These are phyloP conservation scores for Nomada ruficornis DNA, from an alignment of 2,888 invertebrate species.

Conservation along the genomic window DNA sequence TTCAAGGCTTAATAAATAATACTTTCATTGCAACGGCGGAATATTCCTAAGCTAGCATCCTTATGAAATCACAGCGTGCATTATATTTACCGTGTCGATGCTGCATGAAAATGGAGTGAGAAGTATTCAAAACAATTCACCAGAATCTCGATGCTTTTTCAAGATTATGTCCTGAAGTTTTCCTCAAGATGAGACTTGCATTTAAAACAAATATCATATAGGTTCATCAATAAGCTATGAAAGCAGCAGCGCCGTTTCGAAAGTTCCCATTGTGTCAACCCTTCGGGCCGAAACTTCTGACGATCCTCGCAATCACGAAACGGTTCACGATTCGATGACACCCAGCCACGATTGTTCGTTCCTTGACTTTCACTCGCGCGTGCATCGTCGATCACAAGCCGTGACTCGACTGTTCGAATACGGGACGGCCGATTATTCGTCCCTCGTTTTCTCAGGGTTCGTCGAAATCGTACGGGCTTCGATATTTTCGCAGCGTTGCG, in stretches of 20 bases:
- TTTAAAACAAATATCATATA: background rate
- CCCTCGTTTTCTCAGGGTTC: constrained; percentile 63
- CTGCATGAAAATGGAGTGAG: too few relatives aligned
- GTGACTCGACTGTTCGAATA: constrained; percentile 74
- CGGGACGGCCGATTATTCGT: constrained; percentile 18
- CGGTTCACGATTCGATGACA: constrained; percentile 66
- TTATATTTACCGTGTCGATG: too few relatives aligned
- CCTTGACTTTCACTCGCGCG: constrained; percentile 73
- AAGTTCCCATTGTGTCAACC: constrained; percentile 40
- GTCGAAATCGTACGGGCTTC: constrained; percentile 64
- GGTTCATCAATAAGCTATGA: background rate
- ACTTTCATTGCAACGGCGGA: too few relatives aligned
- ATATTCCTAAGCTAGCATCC: too few relatives aligned
- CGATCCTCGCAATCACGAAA: constrained; percentile 53
- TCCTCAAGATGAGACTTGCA: background rate
- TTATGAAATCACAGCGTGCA: too few relatives aligned
- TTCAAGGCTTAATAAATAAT: too few relatives aligned
- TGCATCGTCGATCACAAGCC: constrained; percentile 72
- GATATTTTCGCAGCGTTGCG: constrained; percentile 52
- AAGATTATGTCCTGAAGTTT: background rate
- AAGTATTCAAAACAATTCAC: too few relatives aligned
- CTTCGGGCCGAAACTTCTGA: constrained; percentile 40
- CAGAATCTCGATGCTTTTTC: background rate
- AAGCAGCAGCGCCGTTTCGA: constrained; percentile 1
- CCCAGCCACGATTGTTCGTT: constrained; percentile 62